Conservation (phyloP, 2,113 vertebrate species). For the Poeciliopsis occidentalis region DNA sequence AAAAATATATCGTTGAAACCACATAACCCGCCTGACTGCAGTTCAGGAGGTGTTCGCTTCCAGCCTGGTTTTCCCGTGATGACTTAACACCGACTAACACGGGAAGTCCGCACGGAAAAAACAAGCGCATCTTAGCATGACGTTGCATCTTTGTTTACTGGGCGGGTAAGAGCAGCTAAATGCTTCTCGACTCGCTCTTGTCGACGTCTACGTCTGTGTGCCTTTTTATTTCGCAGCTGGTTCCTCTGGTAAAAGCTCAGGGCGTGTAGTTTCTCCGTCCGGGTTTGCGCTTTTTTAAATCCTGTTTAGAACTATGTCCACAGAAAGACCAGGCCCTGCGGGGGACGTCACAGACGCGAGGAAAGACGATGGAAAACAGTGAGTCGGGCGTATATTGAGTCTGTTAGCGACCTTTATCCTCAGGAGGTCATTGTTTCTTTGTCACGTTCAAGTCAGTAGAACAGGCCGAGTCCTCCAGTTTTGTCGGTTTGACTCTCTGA, state of each 20-base stretch:
- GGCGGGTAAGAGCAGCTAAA: not conserved
- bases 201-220: not conserved
- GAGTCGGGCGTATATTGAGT: conserved; percentile 34
- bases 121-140: conserved; percentile 23
- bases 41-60: too few species aligned
- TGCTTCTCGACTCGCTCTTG: not conserved
- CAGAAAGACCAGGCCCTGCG: conserved; percentile 32
- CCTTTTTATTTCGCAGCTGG: not conserved
- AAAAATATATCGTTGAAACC: too few species aligned
- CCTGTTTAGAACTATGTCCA: conserved; percentile 47
- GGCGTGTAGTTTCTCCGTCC: not conserved
- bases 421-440: conserved; percentile 3
- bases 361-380: conserved; percentile 51
- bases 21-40: too few species aligned
- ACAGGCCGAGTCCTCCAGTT: not conserved
- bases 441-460: not conserved
- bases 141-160: conserved; percentile 55
- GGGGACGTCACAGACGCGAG: conserved; percentile 69
- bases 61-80: too few species aligned
- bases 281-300: not conserved
- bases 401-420: not conserved
- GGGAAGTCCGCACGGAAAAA: not conserved
- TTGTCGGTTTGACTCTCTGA: not conserved
- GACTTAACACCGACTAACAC: not conserved
- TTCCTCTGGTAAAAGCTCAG: not conserved